Conservation (phyloP, 2,888 invertebrate species). For the Zygothrica quintamaculata region DNA sequence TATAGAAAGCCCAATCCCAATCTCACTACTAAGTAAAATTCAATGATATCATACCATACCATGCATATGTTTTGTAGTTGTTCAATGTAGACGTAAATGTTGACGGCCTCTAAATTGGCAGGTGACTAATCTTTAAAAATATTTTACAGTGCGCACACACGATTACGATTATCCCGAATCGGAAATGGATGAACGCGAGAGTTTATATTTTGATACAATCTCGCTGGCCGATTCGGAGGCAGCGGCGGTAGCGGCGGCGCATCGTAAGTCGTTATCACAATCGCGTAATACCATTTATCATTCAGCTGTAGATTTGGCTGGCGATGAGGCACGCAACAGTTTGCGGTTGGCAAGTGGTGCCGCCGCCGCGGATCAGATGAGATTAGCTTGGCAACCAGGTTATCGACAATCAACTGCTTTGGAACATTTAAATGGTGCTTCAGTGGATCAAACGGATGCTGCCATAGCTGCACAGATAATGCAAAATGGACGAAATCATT, state of each 20-base stretch:
- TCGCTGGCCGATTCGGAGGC: constrained; percentile 84
- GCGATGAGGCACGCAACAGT: constrained; percentile 79
- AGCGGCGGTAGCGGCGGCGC: constrained; percentile 83
- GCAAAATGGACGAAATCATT: constrained; percentile 74
- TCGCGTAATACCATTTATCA: constrained; percentile 87
- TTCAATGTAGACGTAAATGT: neutral
- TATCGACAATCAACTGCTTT: constrained; percentile 83
- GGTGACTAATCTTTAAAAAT: constrained; percentile 42
- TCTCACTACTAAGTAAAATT: neutral
- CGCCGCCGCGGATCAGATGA: constrained; percentile 51
- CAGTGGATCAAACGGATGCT: constrained; percentile 71
- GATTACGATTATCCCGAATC: constrained; percentile 84
- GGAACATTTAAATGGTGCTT: constrained; percentile 73
- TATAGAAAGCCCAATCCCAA: neutral
- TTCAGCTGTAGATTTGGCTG: constrained; percentile 86
- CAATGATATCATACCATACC: constrained; percentile 7
- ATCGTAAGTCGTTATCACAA: constrained; percentile 85
- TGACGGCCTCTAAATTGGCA: constrained; percentile 3
- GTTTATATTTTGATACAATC: constrained; percentile 84
- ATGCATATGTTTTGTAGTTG: constrained; percentile 3
- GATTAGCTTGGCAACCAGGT: constrained; percentile 67
- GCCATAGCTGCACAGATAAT: constrained; percentile 76
- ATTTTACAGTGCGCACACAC: constrained; percentile 83
- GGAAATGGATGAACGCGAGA: constrained; percentile 84
- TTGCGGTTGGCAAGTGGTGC: constrained; percentile 59